phyloP scores from a whole-genome alignment of 2,797 vertebrate genomes.

The Martes flavigula region DNA sequence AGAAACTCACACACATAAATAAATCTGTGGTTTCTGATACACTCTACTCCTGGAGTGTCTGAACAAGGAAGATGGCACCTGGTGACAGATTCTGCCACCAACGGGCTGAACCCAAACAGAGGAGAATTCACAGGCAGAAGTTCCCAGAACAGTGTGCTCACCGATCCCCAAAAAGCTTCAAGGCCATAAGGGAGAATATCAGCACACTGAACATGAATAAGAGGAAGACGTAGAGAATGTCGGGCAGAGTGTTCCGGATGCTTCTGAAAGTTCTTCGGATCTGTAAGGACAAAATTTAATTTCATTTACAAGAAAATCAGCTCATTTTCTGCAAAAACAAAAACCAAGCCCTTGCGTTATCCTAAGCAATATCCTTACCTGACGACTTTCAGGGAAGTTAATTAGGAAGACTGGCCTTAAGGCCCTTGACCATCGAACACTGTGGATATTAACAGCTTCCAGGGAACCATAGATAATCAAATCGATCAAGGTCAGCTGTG shows the following conservation, averaged over 20 bases:
- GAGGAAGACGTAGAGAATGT: conserved; percentile 93
- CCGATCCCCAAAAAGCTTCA: conserved; percentile 94
- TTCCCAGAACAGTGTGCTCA: conserved; percentile 62
- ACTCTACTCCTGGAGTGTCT: neutral
- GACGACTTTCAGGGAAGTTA: conserved; percentile 94
- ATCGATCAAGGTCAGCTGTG: conserved; percentile 91
- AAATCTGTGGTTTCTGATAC: neutral
- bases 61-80: rapidly evolving
- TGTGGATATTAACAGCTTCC: conserved; percentile 79
- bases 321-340: neutral
- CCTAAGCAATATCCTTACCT: conserved; percentile 85
- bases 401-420: conserved; percentile 93
- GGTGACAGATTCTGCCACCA: neutral
- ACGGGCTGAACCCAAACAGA: neutral
- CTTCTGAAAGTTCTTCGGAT: conserved; percentile 93
- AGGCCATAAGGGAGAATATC: conserved; percentile 95
- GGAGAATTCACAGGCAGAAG: neutral
- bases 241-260: conserved; percentile 93
- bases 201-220: conserved; percentile 95
- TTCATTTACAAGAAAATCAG: neutral
- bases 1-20: neutral
- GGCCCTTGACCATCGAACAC: conserved; percentile 91
- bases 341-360: neutral
- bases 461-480: conserved; percentile 89
- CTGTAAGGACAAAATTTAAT: conserved; percentile 81